Evolutionary conservation across 2,113 vertebrate genomes (phyloP).

Genomic region (Siniperca knerii): DNA sequence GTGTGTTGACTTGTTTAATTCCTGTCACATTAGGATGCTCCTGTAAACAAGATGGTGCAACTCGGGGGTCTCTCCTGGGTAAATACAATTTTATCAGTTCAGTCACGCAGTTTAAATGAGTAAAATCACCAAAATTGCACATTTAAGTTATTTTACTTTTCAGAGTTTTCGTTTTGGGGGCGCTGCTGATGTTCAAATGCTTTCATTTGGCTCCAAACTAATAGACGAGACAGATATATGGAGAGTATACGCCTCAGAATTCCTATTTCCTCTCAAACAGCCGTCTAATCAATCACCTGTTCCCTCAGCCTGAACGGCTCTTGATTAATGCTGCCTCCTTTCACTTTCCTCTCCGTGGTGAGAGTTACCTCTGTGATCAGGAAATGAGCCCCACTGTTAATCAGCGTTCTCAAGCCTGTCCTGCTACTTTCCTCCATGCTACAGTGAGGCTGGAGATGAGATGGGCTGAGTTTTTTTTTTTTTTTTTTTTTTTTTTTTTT

Average conservation of each 20-base stretch:
- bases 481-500: too few species aligned
- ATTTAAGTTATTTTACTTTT: conserved; percentile 9
- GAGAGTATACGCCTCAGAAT: conserved; percentile 83
- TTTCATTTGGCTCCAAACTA: conserved; percentile 70
- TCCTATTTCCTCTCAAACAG: conserved; percentile 90
- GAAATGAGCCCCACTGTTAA: conserved; percentile 84
- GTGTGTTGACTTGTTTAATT: conserved; percentile 82
- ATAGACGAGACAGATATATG: conserved; percentile 82
- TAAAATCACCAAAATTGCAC: conserved; percentile 32
- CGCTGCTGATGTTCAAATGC: conserved; percentile 30
- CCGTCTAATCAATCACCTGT: conserved; percentile 90
- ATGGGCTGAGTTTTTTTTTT: neutral
- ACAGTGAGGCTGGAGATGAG: conserved; percentile 69
- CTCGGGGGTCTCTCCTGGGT: conserved; percentile 87
- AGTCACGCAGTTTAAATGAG: conserved; percentile 50
- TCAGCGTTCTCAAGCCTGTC: conserved; percentile 72
- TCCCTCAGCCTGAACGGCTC: conserved; percentile 87
- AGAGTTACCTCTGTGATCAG: conserved; percentile 75
- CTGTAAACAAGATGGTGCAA: conserved; percentile 88
- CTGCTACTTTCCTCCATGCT: conserved; percentile 71
- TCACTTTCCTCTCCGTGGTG: conserved; percentile 78
- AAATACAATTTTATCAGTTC: conserved; percentile 82
- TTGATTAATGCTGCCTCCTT: conserved; percentile 88
- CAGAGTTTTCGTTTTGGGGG: neutral
- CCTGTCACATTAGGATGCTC: conserved; percentile 84